Evolutionary conservation across 2,888 invertebrate species (phyloP), one percentile per base, ranked within the genome.

Genomic region (Leucania comma): DNA sequence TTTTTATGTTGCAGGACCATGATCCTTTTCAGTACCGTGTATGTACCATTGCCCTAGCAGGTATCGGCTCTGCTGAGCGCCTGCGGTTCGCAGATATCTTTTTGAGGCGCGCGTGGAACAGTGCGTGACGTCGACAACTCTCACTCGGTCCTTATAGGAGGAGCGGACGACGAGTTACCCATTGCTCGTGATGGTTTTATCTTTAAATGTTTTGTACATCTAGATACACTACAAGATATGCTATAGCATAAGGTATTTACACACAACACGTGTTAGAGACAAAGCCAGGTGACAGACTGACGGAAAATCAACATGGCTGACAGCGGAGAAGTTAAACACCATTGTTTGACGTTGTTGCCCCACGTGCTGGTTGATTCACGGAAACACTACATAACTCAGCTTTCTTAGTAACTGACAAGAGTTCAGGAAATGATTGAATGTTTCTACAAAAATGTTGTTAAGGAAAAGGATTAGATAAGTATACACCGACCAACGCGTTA

Each of bases 341-440:
- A 77, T 81, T 84, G 86, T 84, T 76, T 53, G 46, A 72, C 26
- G 32, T 61, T 78, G 65, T 77, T 78, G 72, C 78, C 61, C 53
- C 69, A 68, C 68, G 62, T 58, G 70, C 50, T 50, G 50, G 56
- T 60, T 85, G 76, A 71, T 81, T 81, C 83, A 83, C 24, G 56
- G 72, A 69, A 80, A 68, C n/a, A 56, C 35, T 53, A 32, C 58
- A 74, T 58, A 48, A 46, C 48, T 61, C 29, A 24, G 8, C 32
- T 71, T 68, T 72, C 73, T 67, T 29, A 78, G 59, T 82, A 67
- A 67, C 20, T 54, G 22, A 50, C 58, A 53, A 24, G 53, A 56
- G 14, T 70, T 65, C 64, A 20, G 20, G 26, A 65, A 68, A 68
- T 17, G 24, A 58, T 26, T 68, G 51, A 60, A 20, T 66, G 22